Evolutionary conservation across 2,888 invertebrate species (phyloP), one percentile per base, ranked within the genome.

Genomic region (Nebria brevicollis): DNA sequence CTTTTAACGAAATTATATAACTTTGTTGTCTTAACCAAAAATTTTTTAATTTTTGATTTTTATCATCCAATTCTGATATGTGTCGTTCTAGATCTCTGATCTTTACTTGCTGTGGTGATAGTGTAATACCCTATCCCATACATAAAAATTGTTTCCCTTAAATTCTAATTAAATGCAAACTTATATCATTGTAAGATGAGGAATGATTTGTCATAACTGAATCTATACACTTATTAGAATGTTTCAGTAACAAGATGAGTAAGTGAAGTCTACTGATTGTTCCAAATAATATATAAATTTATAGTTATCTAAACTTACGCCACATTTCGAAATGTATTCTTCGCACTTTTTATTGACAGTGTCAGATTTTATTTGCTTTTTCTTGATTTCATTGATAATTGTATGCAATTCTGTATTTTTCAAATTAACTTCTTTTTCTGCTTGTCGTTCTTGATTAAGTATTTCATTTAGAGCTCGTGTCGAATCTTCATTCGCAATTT

Each of bases 21-120:
- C 93, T 93, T 87, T 96, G 95, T 83, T 94, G 92, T 75, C 95
- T 91, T 83, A 96, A 89, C 96, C 96, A 96, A 87, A 93, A 93
- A 84, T 93, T 92, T 87, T 96, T 94, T 85, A 93, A 87, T 75
- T 90, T 89, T 84, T 93, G 92, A 15, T 94, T 93, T 85, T 92
- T 91, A 82, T 91, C 91, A 72, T 93, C 92, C 1, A 92, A 88
- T 26, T 91, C 89, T 70, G 91, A 91, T 79, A 95, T 94, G 81
- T 91, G 91, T 84, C 91, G 92, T 86, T 95, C 95, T 83, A 95
- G 85, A 82, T 92, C 91, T 6, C 90, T 90, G 25, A 95, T 93
- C 87, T 93, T 92, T 64, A 92, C 87, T 86, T 94, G 93, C 85
- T 91, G 90, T 0, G 93, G 93, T 42, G 89, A 90, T 34, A 89